Evolutionary conservation across 2,113 vertebrate species (phyloP), one percentile per base, ranked within the genome.

Genomic region (Tyto alba): DNA sequence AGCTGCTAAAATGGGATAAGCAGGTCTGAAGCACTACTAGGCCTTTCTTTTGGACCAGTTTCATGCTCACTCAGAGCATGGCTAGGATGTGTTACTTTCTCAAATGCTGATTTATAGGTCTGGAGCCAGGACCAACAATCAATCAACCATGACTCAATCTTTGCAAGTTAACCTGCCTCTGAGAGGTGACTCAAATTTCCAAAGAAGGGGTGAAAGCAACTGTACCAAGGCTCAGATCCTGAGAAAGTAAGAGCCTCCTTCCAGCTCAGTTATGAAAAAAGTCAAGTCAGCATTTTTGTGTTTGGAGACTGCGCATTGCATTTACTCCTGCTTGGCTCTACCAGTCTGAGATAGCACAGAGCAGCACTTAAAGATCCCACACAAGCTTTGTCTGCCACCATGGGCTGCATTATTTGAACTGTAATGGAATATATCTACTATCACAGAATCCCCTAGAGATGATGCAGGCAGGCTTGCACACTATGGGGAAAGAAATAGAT

Each of bases 371-470:
- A 81, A 84, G 36, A 56, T 43, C 89, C 66, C 7, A 4, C 52
- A 53, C 27, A 66, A 62, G 40, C n/a, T 91, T 69, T 64, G 48
- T 34, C 81, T 85, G 23, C 74, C 29, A 75, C 43, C 71, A 64
- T 2, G 7, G 75, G 21, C 59, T 89, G 50, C 53, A 38, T 64
- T 75, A 75, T 76, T 92, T 56, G 53, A 94, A 89, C 80, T 85
- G 38, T 82, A 87, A 93, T 80, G 52, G 89, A 95, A 95, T 69
- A 94, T 59, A 89, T 67, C 71, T 80, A 32, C 81, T 67, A 52
- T 76, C 40, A 62, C 55, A 94, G 63, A 94, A 94, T 59, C 63
- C 74, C 71, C 87, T 52, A 50, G 77, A 82, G 50, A 55, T 85
- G n/a, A 85, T 43, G 21, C 66, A 91, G 53, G 27, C 38, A 85